Evolutionary conservation across 2,888 invertebrate species (phyloP), one percentile per base, ranked within the genome.

Genomic region (Blera fallax): DNA sequence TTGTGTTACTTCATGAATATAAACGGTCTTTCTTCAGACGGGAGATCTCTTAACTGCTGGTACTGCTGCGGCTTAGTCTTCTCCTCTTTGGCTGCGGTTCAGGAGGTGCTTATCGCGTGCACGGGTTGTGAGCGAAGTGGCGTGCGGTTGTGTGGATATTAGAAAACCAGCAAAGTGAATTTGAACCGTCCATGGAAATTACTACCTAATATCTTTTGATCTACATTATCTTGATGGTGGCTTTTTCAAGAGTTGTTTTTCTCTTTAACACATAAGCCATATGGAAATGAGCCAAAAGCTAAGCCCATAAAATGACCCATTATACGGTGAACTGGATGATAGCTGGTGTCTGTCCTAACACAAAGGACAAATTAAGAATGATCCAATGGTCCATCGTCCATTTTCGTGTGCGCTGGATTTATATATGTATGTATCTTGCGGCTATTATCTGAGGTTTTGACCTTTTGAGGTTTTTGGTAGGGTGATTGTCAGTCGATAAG

Each of bases 1-100:
- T 72, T 48, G n/a, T 72, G 48, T 64, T 74, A 50, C 64, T 70
- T 82, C 81, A 82, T 82, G 76, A 82, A 83, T 78, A 83, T 60
- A 60, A 78, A 76, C 76, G 52, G 60, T 64, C 72, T 78, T 78
- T 83, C 82, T 67, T 83, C 65, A 67, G 65, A 78, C 60, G 29
- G 16, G 18, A 58, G 48, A 56, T 80, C 60, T 73, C 27, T 64
- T 79, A 27, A 37, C 72, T 72, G 69, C n/a, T 48, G 16, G 52
- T 70, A 29, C 16, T 40, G 16, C 32, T 45, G 50, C 11, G 37
- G 52, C 65, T 18, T 27, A 40, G 18, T 50, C 8, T 58, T 62
- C 29, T 72, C 11, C 21, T 32, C 50, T 56, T n/a, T 21, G 16
- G 43, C 40, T 60, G 58, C 1, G 50, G 8, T 56, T 18, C 43